phyloP scores from a whole-genome alignment of 2,113 vertebrate species.

The Vanacampus margaritifer region DNA sequence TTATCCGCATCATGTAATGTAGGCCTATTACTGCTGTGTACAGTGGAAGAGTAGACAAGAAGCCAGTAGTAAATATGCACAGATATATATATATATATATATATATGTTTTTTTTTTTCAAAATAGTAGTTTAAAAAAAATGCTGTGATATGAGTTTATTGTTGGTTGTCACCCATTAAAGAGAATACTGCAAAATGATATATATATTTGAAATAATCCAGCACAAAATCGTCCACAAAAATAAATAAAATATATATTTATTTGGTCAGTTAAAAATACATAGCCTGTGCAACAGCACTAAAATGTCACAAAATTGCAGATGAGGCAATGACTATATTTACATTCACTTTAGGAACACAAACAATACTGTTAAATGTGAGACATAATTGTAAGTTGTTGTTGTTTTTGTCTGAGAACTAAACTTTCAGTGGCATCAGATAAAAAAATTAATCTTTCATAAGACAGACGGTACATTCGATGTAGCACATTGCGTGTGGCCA shows the following conservation, averaged over 20 bases:
- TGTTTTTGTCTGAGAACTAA: not conserved
- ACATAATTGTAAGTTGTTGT: not conserved
- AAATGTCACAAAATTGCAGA: not conserved
- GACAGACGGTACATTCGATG: not conserved
- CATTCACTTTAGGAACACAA: not conserved
- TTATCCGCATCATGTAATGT: no score
- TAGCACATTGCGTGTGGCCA: not conserved
- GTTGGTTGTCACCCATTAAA: not conserved
- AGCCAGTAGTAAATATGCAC: no score
- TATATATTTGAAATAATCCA: slow-evolving; percentile 1
- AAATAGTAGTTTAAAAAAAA: not conserved
- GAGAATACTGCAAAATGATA: not conserved
- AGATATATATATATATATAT: no score
- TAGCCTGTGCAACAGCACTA: not conserved
- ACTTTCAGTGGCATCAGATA: not conserved
- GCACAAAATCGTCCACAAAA: slow-evolving; percentile 6
- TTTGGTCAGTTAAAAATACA: slow-evolving; percentile 4
- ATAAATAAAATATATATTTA: slow-evolving; percentile 25
- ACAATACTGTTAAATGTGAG: slow-evolving; percentile 5
- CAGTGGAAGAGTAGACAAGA: no score
- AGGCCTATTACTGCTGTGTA: no score
- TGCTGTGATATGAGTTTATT: not conserved
- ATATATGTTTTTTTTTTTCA: not conserved
- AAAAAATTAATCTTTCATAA: not conserved
- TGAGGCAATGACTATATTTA: not conserved